A percentile compares a stretch with the other conserved stretches of the same genome.
These are phyloP conservation scores for Drosophila teissieri DNA, from an alignment of 1,140 invertebrate species.

Conservation along the genomic window DNA sequence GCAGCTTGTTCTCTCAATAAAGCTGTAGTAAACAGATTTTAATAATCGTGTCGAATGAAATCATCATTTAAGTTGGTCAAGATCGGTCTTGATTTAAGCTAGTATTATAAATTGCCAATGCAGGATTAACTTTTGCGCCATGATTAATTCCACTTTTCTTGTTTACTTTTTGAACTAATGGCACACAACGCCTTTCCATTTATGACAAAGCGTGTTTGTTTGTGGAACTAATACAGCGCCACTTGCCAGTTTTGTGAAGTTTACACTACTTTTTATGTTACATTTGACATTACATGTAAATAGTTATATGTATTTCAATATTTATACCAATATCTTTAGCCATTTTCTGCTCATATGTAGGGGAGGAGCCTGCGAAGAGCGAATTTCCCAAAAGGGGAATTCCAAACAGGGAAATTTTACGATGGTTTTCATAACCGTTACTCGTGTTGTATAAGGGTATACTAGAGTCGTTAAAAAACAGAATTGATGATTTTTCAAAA, in stretches of 20 bases:
- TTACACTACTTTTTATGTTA: not conserved
- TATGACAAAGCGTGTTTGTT: not conserved
- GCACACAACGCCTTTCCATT: not conserved
- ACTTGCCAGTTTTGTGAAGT: not conserved
- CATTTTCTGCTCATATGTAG: conserved; percentile 56
- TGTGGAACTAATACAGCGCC: not conserved
- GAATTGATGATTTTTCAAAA: too few species aligned
- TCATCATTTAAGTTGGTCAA: not conserved
- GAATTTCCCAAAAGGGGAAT: not conserved
- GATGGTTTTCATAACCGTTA: not conserved
- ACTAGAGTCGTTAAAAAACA: too few species aligned
- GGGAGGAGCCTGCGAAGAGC: conserved; percentile 40
- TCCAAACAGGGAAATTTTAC: conserved; percentile 14
- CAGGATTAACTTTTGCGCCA: not conserved
- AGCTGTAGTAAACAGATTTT: not conserved
- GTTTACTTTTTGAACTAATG: not conserved
- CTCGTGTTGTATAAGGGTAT: not conserved
- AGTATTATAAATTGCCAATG: not conserved
- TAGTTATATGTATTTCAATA: too few species aligned
- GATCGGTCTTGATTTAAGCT: not conserved
- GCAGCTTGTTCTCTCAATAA: too few species aligned
- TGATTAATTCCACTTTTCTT: not conserved
- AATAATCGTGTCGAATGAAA: not conserved
- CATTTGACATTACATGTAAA: too few species aligned
- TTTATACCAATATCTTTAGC: conserved; percentile 6